Conservation (phyloP, 92 coral and sea anemone species). For the Palythoa grandis region DNA sequence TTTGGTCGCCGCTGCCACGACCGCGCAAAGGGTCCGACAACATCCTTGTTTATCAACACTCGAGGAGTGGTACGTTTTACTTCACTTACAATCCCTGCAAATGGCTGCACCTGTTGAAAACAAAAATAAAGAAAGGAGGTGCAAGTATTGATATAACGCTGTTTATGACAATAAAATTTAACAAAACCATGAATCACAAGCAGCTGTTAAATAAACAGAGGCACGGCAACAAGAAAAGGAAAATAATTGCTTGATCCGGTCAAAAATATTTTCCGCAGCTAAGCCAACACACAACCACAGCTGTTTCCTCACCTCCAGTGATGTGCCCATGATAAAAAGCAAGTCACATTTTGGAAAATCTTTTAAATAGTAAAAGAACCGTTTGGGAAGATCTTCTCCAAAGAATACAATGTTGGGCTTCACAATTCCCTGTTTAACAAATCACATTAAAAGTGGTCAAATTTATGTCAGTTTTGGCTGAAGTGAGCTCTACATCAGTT, state of each 20-base stretch:
- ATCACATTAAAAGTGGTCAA: neutral
- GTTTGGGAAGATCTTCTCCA: constrained; percentile 88
- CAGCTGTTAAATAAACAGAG: too few species aligned
- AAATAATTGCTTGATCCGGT: too few species aligned
- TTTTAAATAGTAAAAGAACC: constrained; percentile 63
- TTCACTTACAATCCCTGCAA: constrained; percentile 84
- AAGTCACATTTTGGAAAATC: constrained; percentile 87
- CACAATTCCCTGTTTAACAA: constrained; percentile 65
- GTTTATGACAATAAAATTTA: too few species aligned
- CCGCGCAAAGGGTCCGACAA: constrained; percentile 81
- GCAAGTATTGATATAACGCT: neutral
- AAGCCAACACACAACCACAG: neutral
- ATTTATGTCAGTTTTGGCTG: neutral
- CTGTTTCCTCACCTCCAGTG: constrained; percentile 70
- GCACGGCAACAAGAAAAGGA: too few species aligned
- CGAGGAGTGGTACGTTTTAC: constrained; percentile 76
- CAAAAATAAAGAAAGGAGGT: neutral
- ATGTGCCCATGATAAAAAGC: constrained; percentile 85
- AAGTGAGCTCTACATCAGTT: too few species aligned
- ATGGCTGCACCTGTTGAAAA: constrained; percentile 75
- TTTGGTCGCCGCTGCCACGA: constrained; percentile 73
- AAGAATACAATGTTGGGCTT: constrained; percentile 88
- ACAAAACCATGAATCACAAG: too few species aligned
- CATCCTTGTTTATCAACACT: constrained; percentile 75
- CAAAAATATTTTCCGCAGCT: too few species aligned